Percentiles rank a stretch among this genome's conserved stretches.
Evolutionary conservation across 2,888 invertebrate genomes (phyloP).

Genomic region (Sinodicranocentrus sp.): DNA sequence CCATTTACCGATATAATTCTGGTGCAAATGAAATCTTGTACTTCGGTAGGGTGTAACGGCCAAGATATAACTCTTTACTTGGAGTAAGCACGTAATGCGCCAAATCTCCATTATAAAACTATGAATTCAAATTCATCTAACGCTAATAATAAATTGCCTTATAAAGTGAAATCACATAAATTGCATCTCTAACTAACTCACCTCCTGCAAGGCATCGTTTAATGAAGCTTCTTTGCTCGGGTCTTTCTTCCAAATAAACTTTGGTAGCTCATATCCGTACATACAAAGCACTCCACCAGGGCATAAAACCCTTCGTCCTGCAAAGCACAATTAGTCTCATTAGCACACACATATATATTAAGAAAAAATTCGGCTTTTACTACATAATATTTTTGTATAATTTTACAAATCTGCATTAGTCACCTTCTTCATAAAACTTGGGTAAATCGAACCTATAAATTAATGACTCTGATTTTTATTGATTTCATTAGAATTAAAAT

Average conservation of each 20-base stretch:
- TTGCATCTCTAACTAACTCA: neutral
- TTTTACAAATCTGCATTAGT: neutral
- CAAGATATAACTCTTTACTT: constrained; percentile 77
- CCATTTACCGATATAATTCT: constrained; percentile 60
- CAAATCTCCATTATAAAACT: constrained; percentile 76
- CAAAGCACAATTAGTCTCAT: neutral
- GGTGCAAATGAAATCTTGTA: constrained; percentile 53
- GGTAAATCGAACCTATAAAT: constrained; percentile 78
- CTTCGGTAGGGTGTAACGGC: constrained; percentile 73
- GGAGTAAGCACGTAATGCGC: constrained; percentile 74
- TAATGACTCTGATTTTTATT: too few species aligned
- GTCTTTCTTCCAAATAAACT: constrained; percentile 61
- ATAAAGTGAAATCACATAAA: too few species aligned
- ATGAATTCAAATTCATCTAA: constrained; percentile 23
- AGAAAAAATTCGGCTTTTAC: too few species aligned
- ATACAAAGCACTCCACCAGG: constrained; percentile 65
- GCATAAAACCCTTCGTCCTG: constrained; percentile 53
- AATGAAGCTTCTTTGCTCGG: constrained; percentile 42
- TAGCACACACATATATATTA: too few species aligned
- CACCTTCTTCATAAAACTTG: constrained; percentile 79
- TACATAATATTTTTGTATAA: neutral
- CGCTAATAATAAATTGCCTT: too few species aligned
- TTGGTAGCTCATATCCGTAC: constrained; percentile 68
- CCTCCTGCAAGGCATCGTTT: constrained; percentile 59
- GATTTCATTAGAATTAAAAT: too few species aligned